Base-by-base conservation (phyloP, 2,888 invertebrate genomes). In the Parelbella ahira region DNA sequence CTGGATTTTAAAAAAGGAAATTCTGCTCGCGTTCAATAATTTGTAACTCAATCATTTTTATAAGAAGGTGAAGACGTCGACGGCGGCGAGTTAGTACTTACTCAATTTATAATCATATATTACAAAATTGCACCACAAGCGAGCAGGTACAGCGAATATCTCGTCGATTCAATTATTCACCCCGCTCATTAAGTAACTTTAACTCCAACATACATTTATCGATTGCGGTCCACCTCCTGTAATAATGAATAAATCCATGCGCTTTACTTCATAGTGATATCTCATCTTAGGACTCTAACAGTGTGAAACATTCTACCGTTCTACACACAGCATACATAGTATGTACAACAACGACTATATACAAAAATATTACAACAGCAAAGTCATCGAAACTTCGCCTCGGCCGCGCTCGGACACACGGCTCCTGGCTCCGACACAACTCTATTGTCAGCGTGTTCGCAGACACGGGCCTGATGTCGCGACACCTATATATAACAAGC, bases 241-340 rank as follows among this genome's bases (percentile, higher is more conserved):
- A 41, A 27, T 41, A 27, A 10, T 19, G 10, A 27, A 21, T 27
- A 15, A 33, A 32, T 19, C 7, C 11, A 15, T 21, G 11, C 33
- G 23, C 20, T 32, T 27, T 33, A 39, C 20, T 13, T 33, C 41
- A 41, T 41, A 34, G 21, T 36, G 36, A 43, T 43, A 43, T 29
- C 21, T 42, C 41, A 67, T 59, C 80, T 80, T 81, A 81, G 53
- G 63, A 62, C 44, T 56, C 72, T 80, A 80, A 65, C 63, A 69
- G 72, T 58, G 63, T 76, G 73, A 76, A 78, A 79, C 74, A 70
- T 75, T 72, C 81, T 84, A 83, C 75, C 70, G 63, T 66, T 60
- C 76, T 80, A 83, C 75, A 74, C 74, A 75, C 74, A 69, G 72
- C 83, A 83, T 83, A 83, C 81, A 81, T 67, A 78, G 81, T 84